Base-by-base conservation (phyloP, 2,113 vertebrate species). In the Eublepharis macularius region DNA sequence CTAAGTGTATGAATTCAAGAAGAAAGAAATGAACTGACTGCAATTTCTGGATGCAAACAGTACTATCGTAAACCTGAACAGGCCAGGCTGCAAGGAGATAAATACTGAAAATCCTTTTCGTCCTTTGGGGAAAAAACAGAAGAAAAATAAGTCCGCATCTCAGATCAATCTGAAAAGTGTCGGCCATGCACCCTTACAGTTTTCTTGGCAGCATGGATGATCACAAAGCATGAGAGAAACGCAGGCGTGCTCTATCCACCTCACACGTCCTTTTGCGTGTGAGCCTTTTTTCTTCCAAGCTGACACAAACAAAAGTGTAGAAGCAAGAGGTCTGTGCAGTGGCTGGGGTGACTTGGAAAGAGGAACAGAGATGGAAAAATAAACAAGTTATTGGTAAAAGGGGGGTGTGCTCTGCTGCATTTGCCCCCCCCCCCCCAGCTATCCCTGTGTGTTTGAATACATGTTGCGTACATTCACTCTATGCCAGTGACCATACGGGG, bases 1-100 rank as follows among this genome's bases (percentile, higher is more conserved):
- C 96, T 92, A 39, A 80, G 90, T 94, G 97, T 97, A 97, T 97
- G 97, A 97, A 96, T 96, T 93, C 94, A 94, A 96, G 93, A 93
- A 95, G 96, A 95, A 96, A 95, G 72, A 90, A 95, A 92, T 92
- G 92, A 90, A 95, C 57, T 87, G 90, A 95, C 94, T 87, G 91
- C 88, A 94, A 72, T 94, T 88, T 94, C 91, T 93, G 92, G 94
- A 95, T 95, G 94, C 87, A 91, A 93, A 88, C 92, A 95, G 96
- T 95, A 95, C 95, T 85, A 57, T 85, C 86, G 81, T 91, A 92
- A 72, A 94, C 93, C 90, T 80, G 89, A 70, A 39, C 21, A 82
- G 69, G 77, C 80, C 88, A 93, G 90, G 93, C 94, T 92, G 84
- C 9, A 72, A 94, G 86, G 91, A 88, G 92, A 94, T 89, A 87